Evolutionary conservation across 2,888 invertebrate genomes (phyloP), one percentile per base, ranked within the genome.

Genomic region (Rhagium mordax): DNA sequence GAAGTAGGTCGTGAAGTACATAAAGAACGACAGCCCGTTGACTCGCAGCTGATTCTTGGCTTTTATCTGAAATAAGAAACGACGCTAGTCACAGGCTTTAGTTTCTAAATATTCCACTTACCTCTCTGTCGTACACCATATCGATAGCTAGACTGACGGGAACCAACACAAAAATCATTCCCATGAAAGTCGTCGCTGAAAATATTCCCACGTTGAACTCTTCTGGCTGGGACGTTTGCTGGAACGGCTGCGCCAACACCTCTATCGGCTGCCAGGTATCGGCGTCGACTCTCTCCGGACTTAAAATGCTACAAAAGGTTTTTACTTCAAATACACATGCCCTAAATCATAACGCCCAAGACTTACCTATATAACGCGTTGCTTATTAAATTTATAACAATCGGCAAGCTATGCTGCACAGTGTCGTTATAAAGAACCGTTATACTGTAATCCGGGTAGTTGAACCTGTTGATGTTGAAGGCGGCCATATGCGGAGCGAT

Each of bases 111-210:
- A 51, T 51, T 51, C 2, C 10, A 73, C 87, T 86, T 84, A 95
- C 95, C 91, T 96, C 95, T 85, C 95, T 89, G 86, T 96, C 96
- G 84, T 94, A 93, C 0, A 96, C 95, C 87, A 95, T 92, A 80
- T 95, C 94, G 5, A 94, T 92, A 0, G 94, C 94, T 81, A 96
- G 88, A 27, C 93, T 94, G 27, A 94, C 93, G 0, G 95, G 94
- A 15, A 95, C 92, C 70, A 95, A 86, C 0, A 94, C 93, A 82
- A 96, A 94, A 72, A 94, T 93, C 92, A 95, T 93, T 57, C 95
- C 96, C 84, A 96, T 91, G 77, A 95, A 92, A 2, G 94, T 89
- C 2, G 94, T 91, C n/a, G 94, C 92, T 1, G 93, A 91, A 62
- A 94, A 93, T 68, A 93, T 91, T 1, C 93, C 93, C 41, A 93